phyloP scores from a whole-genome alignment of 2,113 vertebrate species.

The Seriola dumerili region DNA sequence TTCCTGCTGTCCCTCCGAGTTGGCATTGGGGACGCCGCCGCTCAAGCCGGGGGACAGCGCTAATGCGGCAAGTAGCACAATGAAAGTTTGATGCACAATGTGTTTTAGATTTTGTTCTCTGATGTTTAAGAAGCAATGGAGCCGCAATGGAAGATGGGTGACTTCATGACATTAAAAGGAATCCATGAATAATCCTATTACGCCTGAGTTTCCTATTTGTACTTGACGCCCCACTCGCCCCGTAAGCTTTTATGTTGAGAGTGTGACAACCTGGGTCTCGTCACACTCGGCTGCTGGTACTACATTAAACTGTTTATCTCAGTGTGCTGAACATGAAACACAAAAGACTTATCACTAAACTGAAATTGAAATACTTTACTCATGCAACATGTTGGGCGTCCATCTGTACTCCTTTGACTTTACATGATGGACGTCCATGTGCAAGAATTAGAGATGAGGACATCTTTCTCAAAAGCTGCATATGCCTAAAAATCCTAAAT shows the following conservation, averaged over 20 bases:
- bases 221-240: constrained; percentile 25
- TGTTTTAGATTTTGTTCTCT: constrained; percentile 62
- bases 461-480: neutral
- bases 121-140: constrained; percentile 46
- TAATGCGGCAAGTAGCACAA: constrained; percentile 66
- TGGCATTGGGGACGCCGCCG: constrained; percentile 9
- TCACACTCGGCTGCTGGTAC: constrained; percentile 44
- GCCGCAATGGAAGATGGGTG: constrained; percentile 46
- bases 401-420: neutral
- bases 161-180: constrained; percentile 75
- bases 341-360: constrained; percentile 4
- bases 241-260: constrained; percentile 62
- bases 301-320: constrained; percentile 39
- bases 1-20: constrained; percentile 70
- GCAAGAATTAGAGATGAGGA: neutral
- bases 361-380: constrained; percentile 7
- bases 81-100: constrained; percentile 75
- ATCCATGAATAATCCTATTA: constrained; percentile 74
- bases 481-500: neutral
- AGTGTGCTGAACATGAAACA: constrained; percentile 10
- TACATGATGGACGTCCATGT: neutral
- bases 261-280: constrained; percentile 49
- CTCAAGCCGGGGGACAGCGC: constrained; percentile 20
- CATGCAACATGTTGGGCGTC: neutral
- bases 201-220: constrained; percentile 62